phyloP scores from a whole-genome alignment of 1,140 invertebrate species.

The Pseudomyrmex concolor region DNA sequence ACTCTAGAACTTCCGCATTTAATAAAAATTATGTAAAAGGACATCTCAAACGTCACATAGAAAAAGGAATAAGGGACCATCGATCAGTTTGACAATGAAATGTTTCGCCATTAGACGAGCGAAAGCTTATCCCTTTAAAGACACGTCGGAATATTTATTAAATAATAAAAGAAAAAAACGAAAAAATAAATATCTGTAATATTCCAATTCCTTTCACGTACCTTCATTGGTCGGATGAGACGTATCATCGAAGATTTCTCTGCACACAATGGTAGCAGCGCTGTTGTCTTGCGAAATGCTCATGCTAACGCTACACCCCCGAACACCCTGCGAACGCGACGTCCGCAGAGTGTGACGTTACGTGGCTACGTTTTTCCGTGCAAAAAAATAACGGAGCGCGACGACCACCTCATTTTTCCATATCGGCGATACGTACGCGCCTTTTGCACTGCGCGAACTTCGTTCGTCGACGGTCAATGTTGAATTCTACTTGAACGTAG shows the following conservation, averaged over 20 bases:
- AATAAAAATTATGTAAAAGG: conserved; percentile 1
- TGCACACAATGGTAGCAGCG: conserved; percentile 89
- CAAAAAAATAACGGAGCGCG: not conserved
- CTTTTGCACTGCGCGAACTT: conserved; percentile 61
- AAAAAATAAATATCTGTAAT: not conserved
- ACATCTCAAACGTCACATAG: not conserved
- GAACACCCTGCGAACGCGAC: conserved; percentile 45
- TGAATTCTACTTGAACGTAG: conserved; percentile 81
- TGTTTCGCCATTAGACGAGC: not conserved
- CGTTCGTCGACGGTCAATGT: conserved; percentile 80
- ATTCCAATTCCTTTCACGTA: conserved; percentile 78
- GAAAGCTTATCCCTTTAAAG: too few species aligned
- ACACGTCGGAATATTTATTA: too few species aligned
- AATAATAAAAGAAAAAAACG: not conserved
- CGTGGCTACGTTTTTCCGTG: not conserved
- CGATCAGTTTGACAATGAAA: conserved; percentile 38
- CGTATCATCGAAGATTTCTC: conserved; percentile 92
- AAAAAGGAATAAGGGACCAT: conserved; percentile 10
- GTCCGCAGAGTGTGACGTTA: conserved; percentile 39
- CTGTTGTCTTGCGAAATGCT: conserved; percentile 83
- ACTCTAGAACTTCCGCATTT: not conserved
- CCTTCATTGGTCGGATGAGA: conserved; percentile 92
- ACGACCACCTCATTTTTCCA: conserved; percentile 61
- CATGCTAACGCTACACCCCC: conserved; percentile 74
- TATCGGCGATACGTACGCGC: conserved; percentile 61